Base-by-base conservation (phyloP, 1,140 invertebrate genomes). In the Rhizoglyphus robini region DNA sequence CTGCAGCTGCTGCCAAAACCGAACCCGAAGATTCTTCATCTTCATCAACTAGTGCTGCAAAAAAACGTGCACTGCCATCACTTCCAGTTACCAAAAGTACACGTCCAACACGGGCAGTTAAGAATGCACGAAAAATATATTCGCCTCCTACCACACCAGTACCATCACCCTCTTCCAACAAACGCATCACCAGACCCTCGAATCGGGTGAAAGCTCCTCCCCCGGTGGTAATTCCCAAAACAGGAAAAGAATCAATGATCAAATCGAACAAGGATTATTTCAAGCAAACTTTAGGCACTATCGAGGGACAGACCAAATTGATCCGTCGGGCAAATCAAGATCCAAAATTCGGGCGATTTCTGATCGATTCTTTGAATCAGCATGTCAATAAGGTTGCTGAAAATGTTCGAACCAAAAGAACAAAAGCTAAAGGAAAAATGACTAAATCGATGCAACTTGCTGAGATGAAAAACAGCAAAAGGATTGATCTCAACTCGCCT, bases 401-500 rank as follows among this genome's bases (percentile, higher is more conserved):
- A 15, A 15, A 13, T 32, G 58, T 60, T 3, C 58, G 58, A 20
- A 27, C 29, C 11, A 30, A 32, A 32, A 8, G 58, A 2, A 5
- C 8, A 25, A 60, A 60, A 46, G 15, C 15, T 2, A 15, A 29
- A 2, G 8, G 36, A 27, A 60, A 60, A 15, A 20, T 60, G 3
- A 38, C 15, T 3, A 18, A 27, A 38, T n/a, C 30, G n/a, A 29
- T 29, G 15, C 15, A 38, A 60, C n/a, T 60, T 5, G 11, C 31
- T 18, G 58, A 60, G 27, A 34, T 60, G 29, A 30, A 32, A 60
- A 60, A 60, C 29, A 34, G 15, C 8, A 60, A 60, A 60, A 25
- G 20, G 23, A 60, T 60, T 32, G 58, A 60, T 27, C 15, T 60
- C 18, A 60, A 60, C 27, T 34, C 58, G 36, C 58, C 58, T 4